These are phyloP conservation scores for Ibycter americanus DNA, from an alignment of 2,797 vertebrate genomes.

Conservation along the genomic window DNA sequence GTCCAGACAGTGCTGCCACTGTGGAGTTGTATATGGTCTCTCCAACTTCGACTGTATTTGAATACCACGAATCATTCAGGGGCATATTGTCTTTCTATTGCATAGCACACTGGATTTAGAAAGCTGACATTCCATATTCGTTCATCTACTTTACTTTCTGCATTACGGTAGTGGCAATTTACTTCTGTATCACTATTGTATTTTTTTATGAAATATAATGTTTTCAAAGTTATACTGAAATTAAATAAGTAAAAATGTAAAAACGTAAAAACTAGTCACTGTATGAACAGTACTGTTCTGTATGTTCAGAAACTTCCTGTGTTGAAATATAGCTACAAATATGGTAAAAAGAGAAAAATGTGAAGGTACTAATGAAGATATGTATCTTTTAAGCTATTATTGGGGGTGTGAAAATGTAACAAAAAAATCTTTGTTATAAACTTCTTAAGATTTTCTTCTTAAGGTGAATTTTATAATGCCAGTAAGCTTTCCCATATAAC, in stretches of 20 bases:
- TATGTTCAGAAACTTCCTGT: not conserved
- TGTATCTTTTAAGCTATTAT: not conserved
- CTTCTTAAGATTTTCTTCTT: not conserved
- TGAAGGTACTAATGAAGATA: not conserved
- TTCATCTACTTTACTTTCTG: not conserved
- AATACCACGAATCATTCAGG: not conserved
- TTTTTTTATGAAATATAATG: not conserved
- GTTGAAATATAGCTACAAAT: not conserved
- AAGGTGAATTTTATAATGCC: not conserved
- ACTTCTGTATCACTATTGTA: not conserved
- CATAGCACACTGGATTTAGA: not conserved
- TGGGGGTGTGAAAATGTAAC: not conserved
- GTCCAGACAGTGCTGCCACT: not conserved
- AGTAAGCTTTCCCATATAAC: not conserved
- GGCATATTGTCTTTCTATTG: not conserved
- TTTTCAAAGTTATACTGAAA: not conserved
- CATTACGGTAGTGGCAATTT: not conserved
- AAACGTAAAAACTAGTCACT: not conserved
- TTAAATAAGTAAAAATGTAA: not conserved
- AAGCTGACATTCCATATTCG: not conserved
- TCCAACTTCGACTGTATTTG: not conserved
- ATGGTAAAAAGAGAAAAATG: not conserved
- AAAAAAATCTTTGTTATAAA: not conserved
- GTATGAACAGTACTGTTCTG: rapidly evolving
- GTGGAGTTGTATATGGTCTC: not conserved